Percentiles rank a stretch among this genome's conserved stretches.
Conservation (phyloP, 2,888 invertebrate species). For the Ditylenchus weischeri region DNA sequence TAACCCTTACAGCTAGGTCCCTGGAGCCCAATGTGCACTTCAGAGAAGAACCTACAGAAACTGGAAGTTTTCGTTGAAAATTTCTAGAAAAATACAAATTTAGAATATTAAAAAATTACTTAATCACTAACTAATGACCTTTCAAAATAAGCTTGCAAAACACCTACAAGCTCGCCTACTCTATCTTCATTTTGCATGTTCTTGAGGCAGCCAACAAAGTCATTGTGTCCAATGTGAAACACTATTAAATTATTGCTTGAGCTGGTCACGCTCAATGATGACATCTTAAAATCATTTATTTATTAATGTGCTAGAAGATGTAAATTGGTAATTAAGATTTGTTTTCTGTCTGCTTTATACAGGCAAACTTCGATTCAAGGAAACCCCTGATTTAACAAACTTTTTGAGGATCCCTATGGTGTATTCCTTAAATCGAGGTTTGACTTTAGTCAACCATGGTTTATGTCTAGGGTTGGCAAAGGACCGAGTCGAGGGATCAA, state of each 20-base stretch:
- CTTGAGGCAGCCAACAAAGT: constrained; percentile 61
- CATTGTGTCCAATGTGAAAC: constrained; percentile 61
- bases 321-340: too few relatives aligned
- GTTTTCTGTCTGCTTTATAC: too few relatives aligned
- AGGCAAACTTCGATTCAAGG: too few relatives aligned
- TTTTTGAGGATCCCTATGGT: too few relatives aligned
- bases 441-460: too few relatives aligned
- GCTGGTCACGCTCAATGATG: constrained; percentile 59
- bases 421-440: too few relatives aligned
- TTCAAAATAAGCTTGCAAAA: constrained; percentile 57
- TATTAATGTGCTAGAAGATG: too few relatives aligned
- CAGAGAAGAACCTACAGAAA: constrained; percentile 58
- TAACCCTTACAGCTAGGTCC: constrained; percentile 55
- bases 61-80: constrained; percentile 35
- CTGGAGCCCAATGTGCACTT: constrained; percentile 61
- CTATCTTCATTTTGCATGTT: constrained; percentile 58
- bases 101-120: background rate
- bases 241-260: constrained; percentile 61
- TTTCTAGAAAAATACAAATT: constrained; percentile 12
- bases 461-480: too few relatives aligned
- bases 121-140: constrained; percentile 43
- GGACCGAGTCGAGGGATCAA: too few relatives aligned
- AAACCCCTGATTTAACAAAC: too few relatives aligned
- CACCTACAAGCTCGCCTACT: constrained; percentile 60
- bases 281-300: constrained; percentile 32